Percentiles rank a stretch among this genome's conserved stretches.
phyloP scores from a whole-genome alignment of 2,888 invertebrate species.

The Rotaria magnacalcarata region DNA sequence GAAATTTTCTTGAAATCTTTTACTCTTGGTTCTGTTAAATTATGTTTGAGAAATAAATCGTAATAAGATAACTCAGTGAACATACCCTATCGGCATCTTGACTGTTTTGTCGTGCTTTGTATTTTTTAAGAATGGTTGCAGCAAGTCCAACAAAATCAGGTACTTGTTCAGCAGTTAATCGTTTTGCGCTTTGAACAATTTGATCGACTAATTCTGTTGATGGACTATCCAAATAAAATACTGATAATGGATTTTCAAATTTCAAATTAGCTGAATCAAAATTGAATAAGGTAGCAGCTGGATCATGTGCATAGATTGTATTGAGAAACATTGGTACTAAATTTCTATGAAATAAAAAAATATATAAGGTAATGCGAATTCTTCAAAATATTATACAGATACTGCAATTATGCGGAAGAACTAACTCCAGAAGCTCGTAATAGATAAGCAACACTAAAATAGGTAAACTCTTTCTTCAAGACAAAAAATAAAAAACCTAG shows the following conservation, averaged over 20 bases:
- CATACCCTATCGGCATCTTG: neutral
- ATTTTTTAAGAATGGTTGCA: slow-evolving; percentile 1
- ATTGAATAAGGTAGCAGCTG: neutral
- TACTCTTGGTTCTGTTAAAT: too few species aligned
- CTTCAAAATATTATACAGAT: too few species aligned
- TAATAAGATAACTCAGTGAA: too few species aligned
- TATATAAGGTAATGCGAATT: too few species aligned
- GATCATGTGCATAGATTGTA: slow-evolving; percentile 24
- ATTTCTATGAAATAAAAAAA: neutral
- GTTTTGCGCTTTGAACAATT: neutral
- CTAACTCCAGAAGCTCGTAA: too few species aligned
- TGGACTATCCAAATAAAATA: slow-evolving; percentile 21
- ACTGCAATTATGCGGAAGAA: too few species aligned
- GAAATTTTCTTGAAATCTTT: too few species aligned
- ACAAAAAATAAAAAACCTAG: too few species aligned
- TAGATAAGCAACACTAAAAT: too few species aligned
- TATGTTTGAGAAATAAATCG: too few species aligned
- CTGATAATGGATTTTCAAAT: neutral
- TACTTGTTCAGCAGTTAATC: neutral
- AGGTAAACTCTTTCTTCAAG: too few species aligned
- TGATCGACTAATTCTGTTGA: neutral
- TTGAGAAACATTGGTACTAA: neutral
- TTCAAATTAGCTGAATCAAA: neutral
- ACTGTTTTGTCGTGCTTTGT: neutral
- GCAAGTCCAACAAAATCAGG: slow-evolving; percentile 12